A percentile compares a stretch with the other conserved stretches of the same genome.
Evolutionary conservation across 2,797 vertebrate species (phyloP).

Genomic region (Aplochiton taeniatus): DNA sequence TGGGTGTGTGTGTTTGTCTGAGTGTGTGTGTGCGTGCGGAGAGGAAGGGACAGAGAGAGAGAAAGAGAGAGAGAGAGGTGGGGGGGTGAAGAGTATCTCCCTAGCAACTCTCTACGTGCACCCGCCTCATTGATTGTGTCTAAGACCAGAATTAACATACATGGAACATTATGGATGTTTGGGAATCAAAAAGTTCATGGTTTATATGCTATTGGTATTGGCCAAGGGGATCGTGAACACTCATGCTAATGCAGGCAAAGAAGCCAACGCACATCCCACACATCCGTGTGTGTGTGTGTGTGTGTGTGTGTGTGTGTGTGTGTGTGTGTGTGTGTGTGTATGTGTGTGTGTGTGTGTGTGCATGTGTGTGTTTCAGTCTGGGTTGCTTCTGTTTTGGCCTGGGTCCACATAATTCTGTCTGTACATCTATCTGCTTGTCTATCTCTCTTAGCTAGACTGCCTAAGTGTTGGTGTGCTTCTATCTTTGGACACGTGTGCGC

Average conservation of each 20-base stretch:
- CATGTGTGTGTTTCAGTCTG: not conserved
- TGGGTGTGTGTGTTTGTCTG: conserved; percentile 2
- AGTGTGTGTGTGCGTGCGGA: conserved; percentile 9
- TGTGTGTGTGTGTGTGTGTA: not conserved
- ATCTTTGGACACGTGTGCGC: not conserved
- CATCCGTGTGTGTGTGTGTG: conserved; percentile 15
- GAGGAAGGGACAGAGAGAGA: not conserved
- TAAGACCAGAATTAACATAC: conserved; percentile 53
- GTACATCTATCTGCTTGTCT: conserved; percentile 16
- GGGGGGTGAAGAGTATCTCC: conserved; percentile 28
- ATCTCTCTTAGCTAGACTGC: not conserved
- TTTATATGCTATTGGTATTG: conserved; percentile 9
- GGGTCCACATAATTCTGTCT: not conserved
- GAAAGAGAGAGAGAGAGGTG: conserved; percentile 24
- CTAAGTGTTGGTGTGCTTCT: too few relatives aligned
- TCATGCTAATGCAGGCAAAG: conserved; percentile 27
- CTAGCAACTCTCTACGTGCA: conserved; percentile 25
- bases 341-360: not conserved
- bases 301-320: too few relatives aligned
- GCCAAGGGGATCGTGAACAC: conserved; percentile 18
- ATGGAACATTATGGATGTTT: conserved; percentile 50
- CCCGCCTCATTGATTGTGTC: conserved; percentile 26
- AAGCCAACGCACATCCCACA: conserved; percentile 11
- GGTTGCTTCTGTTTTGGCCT: too few relatives aligned
- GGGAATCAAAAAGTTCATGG: conserved; percentile 38